Evolutionary conservation across 1,140 invertebrate species (phyloP), one percentile per base, ranked within the genome.

Genomic region (Leptinotarsa defecta): DNA sequence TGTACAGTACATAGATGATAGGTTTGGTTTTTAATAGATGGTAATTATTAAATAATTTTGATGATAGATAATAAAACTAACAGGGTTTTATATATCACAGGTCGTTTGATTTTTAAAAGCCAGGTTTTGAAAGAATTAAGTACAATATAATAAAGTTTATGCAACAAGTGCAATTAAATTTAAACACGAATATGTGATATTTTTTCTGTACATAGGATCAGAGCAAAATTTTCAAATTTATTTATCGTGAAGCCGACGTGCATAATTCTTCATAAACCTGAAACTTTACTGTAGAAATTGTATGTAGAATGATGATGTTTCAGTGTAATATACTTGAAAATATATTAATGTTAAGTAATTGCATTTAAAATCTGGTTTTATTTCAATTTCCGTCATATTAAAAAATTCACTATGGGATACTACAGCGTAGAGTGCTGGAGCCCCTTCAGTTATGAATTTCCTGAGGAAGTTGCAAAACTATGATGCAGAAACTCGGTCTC

Each of bases 331-430:
- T 72, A 72, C 61, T 72, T 74, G 24, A 70, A 74, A 74, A 74
- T 74, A 74, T 74, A 74, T 74, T 74, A 74, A 74, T 74, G 74
- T 70, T 74, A 74, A 70, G 74, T 49, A 70, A 74, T 48, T 74
- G 74, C 74, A 74, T 74, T 69, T 65, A 74, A 74, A 72, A 48
- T 24, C 6, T 70, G 43, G 13, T 22, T 13, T 65, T 13, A 24
- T 65, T 24, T 20, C 27, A 43, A 43, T 43, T 43, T 43, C 34
- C 34, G 11, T 43, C 11, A 43, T 43, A 43, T 11, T 2, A 43
- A 11, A 43, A 43, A 3, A 43, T 3, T 43, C 5, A 8, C 34
- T 8, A 34, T 34, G 34, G 8, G 6, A 34, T 34, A 34, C 34
- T 34, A 34, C 27, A 34, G 27, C 5, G 8, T 11, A 43, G 34